Percentiles rank a stretch among this genome's conserved stretches.
Evolutionary conservation across 2,113 vertebrate genomes (phyloP).

Genomic region (Anthoscopus minutus): DNA sequence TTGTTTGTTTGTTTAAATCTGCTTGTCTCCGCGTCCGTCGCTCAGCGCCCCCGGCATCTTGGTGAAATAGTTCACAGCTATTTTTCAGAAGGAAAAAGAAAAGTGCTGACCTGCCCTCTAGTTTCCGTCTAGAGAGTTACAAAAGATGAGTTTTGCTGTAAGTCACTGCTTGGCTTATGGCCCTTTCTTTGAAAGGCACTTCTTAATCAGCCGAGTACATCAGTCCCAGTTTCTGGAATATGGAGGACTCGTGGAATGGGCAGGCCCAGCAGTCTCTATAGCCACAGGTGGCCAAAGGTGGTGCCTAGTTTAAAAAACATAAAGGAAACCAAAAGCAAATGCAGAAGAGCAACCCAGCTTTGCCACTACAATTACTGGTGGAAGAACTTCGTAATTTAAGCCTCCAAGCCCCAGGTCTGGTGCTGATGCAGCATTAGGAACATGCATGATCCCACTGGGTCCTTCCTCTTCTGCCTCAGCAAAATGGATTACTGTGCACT

Average conservation of each 20-base stretch:
- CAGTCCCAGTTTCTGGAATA: fast-evolving
- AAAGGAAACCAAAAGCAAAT: background rate
- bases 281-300: background rate
- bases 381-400: background rate
- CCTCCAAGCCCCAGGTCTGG: no score
- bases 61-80: fast-evolving
- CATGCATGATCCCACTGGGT: fast-evolving
- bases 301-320: background rate
- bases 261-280: background rate
- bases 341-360: background rate
- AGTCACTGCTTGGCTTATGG: background rate
- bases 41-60: background rate
- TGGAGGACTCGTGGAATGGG: fast-evolving
- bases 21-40: fast-evolving
- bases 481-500: fast-evolving
- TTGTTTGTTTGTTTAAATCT: background rate
- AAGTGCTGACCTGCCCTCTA: background rate
- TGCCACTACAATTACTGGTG: background rate
- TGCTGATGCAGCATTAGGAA: background rate
- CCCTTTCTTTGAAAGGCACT: background rate
- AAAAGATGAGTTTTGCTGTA: background rate
- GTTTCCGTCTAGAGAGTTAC: background rate
- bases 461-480: background rate
- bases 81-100: background rate
- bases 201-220: fast-evolving